Conservation (phyloP, 2,888 invertebrate genomes). For the Pseudococcus viburni region DNA sequence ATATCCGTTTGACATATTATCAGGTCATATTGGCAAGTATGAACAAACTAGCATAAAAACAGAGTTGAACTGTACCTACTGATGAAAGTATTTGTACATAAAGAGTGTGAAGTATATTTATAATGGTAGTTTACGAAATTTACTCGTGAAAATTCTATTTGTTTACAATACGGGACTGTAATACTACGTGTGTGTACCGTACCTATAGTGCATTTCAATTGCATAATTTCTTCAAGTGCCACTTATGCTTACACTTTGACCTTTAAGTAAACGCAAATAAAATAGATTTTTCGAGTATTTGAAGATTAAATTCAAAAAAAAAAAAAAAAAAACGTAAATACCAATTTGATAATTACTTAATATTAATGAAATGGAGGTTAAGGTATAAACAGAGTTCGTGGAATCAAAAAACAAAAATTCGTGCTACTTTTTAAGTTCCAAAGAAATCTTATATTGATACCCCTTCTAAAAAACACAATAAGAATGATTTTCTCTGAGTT, state of each 20-base stretch:
- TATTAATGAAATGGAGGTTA: too few relatives aligned
- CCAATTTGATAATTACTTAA: too few relatives aligned
- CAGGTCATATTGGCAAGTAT: background rate
- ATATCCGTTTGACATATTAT: slow-evolving; percentile 19
- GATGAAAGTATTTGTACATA: background rate
- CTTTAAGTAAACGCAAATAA: background rate
- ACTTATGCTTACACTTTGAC: background rate
- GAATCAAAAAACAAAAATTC: too few relatives aligned
- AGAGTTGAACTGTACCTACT: background rate
- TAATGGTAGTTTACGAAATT: background rate
- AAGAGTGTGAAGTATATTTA: background rate
- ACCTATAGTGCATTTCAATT: background rate
- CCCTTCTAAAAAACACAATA: too few relatives aligned
- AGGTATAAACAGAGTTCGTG: too few relatives aligned
- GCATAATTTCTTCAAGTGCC: background rate
- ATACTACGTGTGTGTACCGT: too few relatives aligned
- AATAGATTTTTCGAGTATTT: background rate
- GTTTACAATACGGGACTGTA: too few relatives aligned
- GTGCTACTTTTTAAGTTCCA: too few relatives aligned
- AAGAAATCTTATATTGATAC: too few relatives aligned
- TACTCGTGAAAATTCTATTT: slow-evolving; percentile 1
- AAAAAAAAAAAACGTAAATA: too few relatives aligned
- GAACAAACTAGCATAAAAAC: background rate
- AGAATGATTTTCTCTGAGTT: too few relatives aligned
- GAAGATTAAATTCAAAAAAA: too few relatives aligned